A percentile compares a stretch with the other conserved stretches of the same genome.
These are phyloP conservation scores for Tanypteryx hageni DNA, from an alignment of 2,888 invertebrate genomes.

Conservation along the genomic window DNA sequence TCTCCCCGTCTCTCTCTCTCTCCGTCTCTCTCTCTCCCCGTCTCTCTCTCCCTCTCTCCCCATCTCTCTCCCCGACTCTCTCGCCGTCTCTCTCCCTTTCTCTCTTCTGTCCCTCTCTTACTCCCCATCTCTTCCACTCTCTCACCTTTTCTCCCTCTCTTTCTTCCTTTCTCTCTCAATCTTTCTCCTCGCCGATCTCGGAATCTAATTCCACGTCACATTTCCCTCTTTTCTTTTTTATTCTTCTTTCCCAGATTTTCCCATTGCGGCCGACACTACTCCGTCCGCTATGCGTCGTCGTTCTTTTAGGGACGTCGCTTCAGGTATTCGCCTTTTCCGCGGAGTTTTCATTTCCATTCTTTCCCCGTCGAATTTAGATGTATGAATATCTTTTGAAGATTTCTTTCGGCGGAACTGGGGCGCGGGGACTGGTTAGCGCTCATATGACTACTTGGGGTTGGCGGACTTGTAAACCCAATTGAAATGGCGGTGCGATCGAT, in stretches of 20 bases:
- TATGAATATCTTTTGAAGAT: no score
- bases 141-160: no score
- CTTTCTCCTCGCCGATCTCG: background rate
- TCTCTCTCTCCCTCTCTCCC: background rate
- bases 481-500: no score
- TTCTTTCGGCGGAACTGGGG: no score
- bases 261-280: background rate
- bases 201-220: background rate
- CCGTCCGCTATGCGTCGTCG: background rate
- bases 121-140: no score
- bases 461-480: no score
- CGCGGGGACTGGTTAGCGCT: no score
- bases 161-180: background rate
- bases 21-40: background rate
- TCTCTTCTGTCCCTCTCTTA: conserved; percentile 15
- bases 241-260: background rate
- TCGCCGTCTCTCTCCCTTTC: background rate
- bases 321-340: no score
- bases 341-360: no score
- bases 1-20: background rate
- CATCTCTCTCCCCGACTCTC: background rate
- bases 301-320: no score
- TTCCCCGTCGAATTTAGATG: no score
- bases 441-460: no score
- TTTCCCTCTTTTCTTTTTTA: background rate